Percentiles rank a stretch among this genome's conserved stretches.
These are phyloP conservation scores for Menura novaehollandiae DNA, from an alignment of 2,113 vertebrate genomes.

Conservation along the genomic window DNA sequence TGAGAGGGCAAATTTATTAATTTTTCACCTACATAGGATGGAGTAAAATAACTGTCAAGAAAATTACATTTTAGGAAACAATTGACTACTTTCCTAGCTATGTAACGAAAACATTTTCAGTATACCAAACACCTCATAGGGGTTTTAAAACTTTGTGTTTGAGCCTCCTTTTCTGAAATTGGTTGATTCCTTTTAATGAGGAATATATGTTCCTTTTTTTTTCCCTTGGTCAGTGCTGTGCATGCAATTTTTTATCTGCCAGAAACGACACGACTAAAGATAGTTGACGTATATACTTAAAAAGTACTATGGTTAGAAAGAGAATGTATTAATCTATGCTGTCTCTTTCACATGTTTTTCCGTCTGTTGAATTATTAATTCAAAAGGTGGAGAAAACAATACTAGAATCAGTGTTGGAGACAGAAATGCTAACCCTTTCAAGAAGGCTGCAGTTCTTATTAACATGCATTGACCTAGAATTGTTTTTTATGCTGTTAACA, in stretches of 20 bases:
- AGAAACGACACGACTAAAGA: background rate
- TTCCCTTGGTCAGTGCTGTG: background rate
- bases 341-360: background rate
- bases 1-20: background rate
- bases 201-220: background rate
- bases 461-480: background rate
- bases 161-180: background rate
- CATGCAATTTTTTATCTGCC: background rate
- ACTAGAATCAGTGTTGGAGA: background rate
- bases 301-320: background rate
- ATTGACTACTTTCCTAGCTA: background rate
- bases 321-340: background rate
- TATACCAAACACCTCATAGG: background rate
- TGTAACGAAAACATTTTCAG: background rate
- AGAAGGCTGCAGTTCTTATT: background rate
- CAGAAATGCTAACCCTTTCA: background rate
- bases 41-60: background rate
- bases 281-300: background rate
- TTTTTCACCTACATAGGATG: background rate
- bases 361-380: background rate
- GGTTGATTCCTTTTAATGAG: background rate
- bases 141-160: background rate
- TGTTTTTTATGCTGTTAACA: background rate
- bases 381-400: background rate
- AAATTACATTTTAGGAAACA: background rate